A percentile compares a stretch with the other conserved stretches of the same genome.
phyloP scores from a whole-genome alignment of 2,888 invertebrate species.

The Spisula subtruncata region DNA sequence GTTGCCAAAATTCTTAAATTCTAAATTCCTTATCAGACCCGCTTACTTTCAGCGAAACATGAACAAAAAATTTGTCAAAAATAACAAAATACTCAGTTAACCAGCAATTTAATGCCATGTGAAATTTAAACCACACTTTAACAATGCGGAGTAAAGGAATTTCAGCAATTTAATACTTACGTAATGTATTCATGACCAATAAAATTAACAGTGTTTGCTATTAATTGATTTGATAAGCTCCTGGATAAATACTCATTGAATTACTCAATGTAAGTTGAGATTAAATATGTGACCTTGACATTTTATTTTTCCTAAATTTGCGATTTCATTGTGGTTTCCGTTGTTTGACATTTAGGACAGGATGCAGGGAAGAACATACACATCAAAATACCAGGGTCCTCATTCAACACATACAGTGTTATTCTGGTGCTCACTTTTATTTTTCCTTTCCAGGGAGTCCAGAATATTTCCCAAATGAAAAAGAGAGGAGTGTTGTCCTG shows the following conservation, averaged over 20 bases:
- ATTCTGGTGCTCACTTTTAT: too few species aligned
- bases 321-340: background rate
- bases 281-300: background rate
- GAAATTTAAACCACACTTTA: background rate
- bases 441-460: too few species aligned
- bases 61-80: background rate
- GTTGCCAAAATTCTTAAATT: background rate
- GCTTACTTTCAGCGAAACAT: too few species aligned
- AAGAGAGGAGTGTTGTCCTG: too few species aligned
- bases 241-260: slow-evolving; percentile 1
- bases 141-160: background rate
- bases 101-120: too few species aligned
- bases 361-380: background rate
- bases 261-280: too few species aligned
- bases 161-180: slow-evolving; percentile 26
- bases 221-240: background rate
- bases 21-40: too few species aligned
- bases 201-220: background rate
- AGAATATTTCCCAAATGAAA: too few species aligned
- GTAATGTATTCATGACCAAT: slow-evolving; percentile 41
- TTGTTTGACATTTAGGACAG: background rate
- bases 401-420: too few species aligned
- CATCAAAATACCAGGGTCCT: too few species aligned
- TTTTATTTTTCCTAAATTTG: background rate
- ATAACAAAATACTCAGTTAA: too few species aligned